A percentile compares a stretch with the other conserved stretches of the same genome.
These are phyloP conservation scores for Strix occidentalis DNA, from an alignment of 2,797 vertebrate genomes.

Conservation along the genomic window DNA sequence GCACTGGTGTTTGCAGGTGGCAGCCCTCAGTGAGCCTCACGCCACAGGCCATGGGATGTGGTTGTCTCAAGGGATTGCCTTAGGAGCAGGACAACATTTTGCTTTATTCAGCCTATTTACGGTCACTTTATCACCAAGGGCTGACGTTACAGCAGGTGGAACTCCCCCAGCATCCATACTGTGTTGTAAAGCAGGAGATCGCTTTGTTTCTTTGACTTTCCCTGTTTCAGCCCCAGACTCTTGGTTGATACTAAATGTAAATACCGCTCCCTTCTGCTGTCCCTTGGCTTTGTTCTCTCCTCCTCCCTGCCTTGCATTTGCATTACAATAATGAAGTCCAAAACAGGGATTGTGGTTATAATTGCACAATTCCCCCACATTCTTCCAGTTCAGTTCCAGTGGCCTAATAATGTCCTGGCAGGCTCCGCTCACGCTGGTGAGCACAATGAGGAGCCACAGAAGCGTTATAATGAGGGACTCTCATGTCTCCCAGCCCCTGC, in stretches of 20 bases:
- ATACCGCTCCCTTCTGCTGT: not conserved
- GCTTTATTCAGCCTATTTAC: not conserved
- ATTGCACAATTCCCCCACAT: not conserved
- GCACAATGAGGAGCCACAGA: conserved; percentile 23
- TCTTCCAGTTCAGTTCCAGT: conserved; percentile 59
- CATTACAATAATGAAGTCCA: not conserved
- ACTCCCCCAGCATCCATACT: not conserved
- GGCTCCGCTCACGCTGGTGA: not conserved
- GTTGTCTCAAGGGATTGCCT: not conserved
- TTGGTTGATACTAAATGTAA: not conserved
- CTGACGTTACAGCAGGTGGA: not conserved
- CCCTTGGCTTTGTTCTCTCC: not conserved
- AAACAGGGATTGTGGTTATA: not conserved
- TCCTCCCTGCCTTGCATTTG: not conserved
- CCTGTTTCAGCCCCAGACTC: not conserved
- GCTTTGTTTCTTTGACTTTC: not conserved
- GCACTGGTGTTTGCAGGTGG: not conserved
- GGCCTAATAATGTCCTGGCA: conserved; percentile 29
- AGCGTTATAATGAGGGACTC: conserved; percentile 31
- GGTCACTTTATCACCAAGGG: not conserved
- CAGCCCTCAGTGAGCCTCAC: not conserved
- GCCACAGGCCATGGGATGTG: not conserved
- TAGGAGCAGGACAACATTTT: not conserved
- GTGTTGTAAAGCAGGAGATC: not conserved
- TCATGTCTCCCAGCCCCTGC: not conserved